These are phyloP conservation scores for Rhabdomys pumilio DNA, from an alignment of 2,797 vertebrate genomes.

Conservation along the genomic window DNA sequence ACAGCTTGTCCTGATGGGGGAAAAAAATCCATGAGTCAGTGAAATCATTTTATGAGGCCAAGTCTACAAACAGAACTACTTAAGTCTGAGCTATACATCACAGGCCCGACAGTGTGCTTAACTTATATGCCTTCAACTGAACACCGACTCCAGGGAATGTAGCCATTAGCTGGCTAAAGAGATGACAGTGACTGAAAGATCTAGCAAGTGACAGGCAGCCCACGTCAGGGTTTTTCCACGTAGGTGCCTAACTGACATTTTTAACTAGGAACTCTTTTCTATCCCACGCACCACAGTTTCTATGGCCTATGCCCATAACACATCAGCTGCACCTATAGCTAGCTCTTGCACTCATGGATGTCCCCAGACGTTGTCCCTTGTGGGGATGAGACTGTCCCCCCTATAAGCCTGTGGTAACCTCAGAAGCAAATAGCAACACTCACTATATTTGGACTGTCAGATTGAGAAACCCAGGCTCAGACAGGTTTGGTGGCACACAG, in stretches of 20 bases:
- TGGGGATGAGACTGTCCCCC: not conserved
- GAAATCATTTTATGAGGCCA: constrained; percentile 57
- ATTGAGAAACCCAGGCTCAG: not conserved
- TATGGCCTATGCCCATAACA: not conserved
- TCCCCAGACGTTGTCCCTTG: not conserved
- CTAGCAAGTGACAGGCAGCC: not conserved
- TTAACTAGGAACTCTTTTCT: too few relatives aligned
- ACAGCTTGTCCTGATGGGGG: constrained; percentile 50
- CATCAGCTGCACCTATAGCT: fast-evolving
- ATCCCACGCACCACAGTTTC: fast-evolving
- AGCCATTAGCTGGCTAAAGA: not conserved
- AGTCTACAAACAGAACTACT: constrained; percentile 36
- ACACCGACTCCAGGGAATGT: not conserved
- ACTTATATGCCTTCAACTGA: fast-evolving
- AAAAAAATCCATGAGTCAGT: constrained; percentile 35
- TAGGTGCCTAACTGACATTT: not conserved
- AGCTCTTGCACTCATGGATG: not conserved
- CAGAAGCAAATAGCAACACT: not conserved
- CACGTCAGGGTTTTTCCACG: not conserved
- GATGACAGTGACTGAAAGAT: not conserved
- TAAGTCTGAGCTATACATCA: not conserved
- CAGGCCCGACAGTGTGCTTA: not conserved
- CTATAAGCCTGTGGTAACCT: fast-evolving
- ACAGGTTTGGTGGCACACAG: not conserved
- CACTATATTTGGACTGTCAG: not conserved